Percentiles rank a stretch among this genome's conserved stretches.
Evolutionary conservation across 1,140 invertebrate species (phyloP).

Genomic region (Leptinotarsa undecemlineata): DNA sequence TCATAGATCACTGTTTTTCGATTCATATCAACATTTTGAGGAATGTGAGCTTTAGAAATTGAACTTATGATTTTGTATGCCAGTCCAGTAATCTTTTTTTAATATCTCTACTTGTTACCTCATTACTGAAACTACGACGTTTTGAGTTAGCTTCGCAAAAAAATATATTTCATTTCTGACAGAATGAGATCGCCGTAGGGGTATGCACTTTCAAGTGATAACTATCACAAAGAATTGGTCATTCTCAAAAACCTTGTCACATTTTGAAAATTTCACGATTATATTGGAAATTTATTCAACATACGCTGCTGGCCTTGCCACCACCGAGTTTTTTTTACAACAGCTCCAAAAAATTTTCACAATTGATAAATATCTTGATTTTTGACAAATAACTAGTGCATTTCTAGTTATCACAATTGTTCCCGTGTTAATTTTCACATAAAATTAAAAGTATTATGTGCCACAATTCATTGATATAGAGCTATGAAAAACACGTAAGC

Average conservation of each 20-base stretch:
- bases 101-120: neutral
- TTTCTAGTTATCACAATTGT: too few species aligned
- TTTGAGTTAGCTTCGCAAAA: neutral
- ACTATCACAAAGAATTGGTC: neutral
- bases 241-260: neutral
- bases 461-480: too few species aligned
- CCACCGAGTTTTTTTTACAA: too few species aligned
- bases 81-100: neutral
- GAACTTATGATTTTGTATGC: neutral
- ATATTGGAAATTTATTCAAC: too few species aligned
- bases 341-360: too few species aligned
- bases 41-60: neutral
- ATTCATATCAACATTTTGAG: too few species aligned
- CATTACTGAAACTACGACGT: neutral
- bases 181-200: neutral
- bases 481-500: too few species aligned
- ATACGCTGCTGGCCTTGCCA: too few species aligned
- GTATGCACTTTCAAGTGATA: neutral
- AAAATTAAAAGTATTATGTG: too few species aligned
- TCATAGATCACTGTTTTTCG: neutral
- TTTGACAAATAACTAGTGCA: too few species aligned
- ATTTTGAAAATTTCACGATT: neutral
- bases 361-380: too few species aligned
- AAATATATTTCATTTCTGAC: neutral
- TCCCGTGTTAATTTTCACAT: too few species aligned